Conservation (phyloP, 2,113 vertebrate genomes). For the Epinephelus cyanopodus region DNA sequence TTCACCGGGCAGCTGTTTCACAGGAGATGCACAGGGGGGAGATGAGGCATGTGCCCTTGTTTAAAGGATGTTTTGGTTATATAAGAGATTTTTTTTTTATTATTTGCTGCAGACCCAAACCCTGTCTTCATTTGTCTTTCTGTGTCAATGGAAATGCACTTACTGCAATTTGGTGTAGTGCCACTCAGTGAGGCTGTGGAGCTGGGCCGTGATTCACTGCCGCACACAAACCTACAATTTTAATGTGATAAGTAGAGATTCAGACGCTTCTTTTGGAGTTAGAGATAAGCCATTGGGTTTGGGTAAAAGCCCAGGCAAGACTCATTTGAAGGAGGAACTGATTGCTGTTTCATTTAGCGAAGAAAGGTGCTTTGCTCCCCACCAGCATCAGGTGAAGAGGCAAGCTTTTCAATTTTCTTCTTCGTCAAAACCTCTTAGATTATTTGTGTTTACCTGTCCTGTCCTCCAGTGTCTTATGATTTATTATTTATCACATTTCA, state of each 20-base stretch:
- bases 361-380: conserved; percentile 49
- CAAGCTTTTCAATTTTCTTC: neutral
- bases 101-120: conserved; percentile 35
- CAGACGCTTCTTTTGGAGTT: conserved; percentile 38
- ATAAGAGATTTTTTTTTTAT: conserved; percentile 35
- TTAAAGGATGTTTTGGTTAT: conserved; percentile 69
- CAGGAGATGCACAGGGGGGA: conserved; percentile 35
- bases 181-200: conserved; percentile 71
- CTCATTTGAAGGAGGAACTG: conserved; percentile 48
- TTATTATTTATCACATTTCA: conserved; percentile 47
- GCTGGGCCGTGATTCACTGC: conserved; percentile 48
- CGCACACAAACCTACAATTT: conserved; percentile 62
- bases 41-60: conserved; percentile 62
- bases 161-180: conserved; percentile 72
- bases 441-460: conserved; percentile 36
- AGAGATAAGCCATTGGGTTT: conserved; percentile 25
- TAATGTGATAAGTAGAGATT: conserved; percentile 63
- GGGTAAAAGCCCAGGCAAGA: conserved; percentile 54
- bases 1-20: conserved; percentile 61
- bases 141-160: conserved; percentile 68
- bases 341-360: conserved; percentile 52
- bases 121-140: conserved; percentile 57
- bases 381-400: conserved; percentile 22
- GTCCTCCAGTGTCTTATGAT: conserved; percentile 16
- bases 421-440: conserved; percentile 19